A percentile compares a stretch with the other conserved stretches of the same genome.
phyloP scores from a whole-genome alignment of 1,140 invertebrate species.

The Calosoma granatense region DNA sequence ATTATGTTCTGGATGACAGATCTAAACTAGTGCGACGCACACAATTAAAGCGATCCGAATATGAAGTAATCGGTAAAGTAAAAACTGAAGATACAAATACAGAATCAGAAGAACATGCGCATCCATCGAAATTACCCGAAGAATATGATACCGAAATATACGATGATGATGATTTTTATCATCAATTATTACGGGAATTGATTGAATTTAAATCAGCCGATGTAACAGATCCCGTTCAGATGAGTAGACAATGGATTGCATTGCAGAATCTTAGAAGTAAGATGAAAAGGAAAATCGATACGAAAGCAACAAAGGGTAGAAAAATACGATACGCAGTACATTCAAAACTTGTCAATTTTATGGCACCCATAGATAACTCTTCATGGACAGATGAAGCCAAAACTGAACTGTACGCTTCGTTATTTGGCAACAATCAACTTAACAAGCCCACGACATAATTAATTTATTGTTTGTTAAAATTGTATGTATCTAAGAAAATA shows the following conservation, averaged over 20 bases:
- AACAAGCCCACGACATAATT: too few relatives aligned
- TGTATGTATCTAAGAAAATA: too few relatives aligned
- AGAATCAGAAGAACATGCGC: slow-evolving; percentile 23
- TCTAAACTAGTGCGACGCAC: slow-evolving; percentile 66
- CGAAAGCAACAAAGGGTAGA: slow-evolving; percentile 83
- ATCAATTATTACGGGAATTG: slow-evolving; percentile 80
- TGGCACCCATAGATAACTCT: slow-evolving; percentile 66
- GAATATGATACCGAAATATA: slow-evolving; percentile 79
- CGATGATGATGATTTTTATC: slow-evolving; percentile 96
- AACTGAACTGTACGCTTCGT: slow-evolving; percentile 69
- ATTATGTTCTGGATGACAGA: slow-evolving; percentile 71
- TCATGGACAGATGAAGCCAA: slow-evolving; percentile 70
- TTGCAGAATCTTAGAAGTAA: slow-evolving; percentile 83
- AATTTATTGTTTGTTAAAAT: too few relatives aligned
- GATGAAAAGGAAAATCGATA: slow-evolving; percentile 85
- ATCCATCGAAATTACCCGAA: slow-evolving; percentile 38
- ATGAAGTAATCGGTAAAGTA: slow-evolving; percentile 57
- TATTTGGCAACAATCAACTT: slow-evolving; percentile 60
- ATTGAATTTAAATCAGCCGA: slow-evolving; percentile 83
- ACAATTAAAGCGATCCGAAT: slow-evolving; percentile 67
- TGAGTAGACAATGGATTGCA: slow-evolving; percentile 78
- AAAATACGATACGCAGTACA: slow-evolving; percentile 85
- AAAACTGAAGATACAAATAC: slow-evolving; percentile 27
- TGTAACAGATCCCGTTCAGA: slow-evolving; percentile 67
- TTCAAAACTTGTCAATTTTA: slow-evolving; percentile 85